A percentile compares a stretch with the other conserved stretches of the same genome.
phyloP scores from a whole-genome alignment of 2,888 invertebrate species.

The Creontiades dilutus region DNA sequence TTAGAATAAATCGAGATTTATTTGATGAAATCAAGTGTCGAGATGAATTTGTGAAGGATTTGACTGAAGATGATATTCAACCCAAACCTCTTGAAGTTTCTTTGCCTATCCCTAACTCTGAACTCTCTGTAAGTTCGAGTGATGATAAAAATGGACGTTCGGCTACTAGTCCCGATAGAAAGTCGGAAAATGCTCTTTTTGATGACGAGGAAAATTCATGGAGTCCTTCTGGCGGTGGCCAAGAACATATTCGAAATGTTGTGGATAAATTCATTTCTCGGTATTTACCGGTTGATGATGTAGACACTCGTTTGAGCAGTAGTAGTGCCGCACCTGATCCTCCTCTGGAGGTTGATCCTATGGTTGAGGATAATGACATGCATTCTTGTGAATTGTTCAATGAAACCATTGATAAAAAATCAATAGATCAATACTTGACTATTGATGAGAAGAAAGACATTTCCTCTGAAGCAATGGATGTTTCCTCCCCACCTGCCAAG shows the following conservation, averaged over 20 bases:
- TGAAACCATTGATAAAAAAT: neutral
- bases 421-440: neutral
- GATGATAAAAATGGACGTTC: neutral
- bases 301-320: neutral
- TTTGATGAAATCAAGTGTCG: slow-evolving; percentile 18
- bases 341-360: neutral
- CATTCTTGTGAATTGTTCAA: neutral
- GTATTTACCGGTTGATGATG: slow-evolving; percentile 39
- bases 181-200: neutral
- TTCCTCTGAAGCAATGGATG: neutral
- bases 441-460: neutral
- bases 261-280: slow-evolving; percentile 53
- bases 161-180: neutral
- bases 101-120: neutral
- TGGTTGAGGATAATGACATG: neutral
- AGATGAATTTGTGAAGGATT: slow-evolving; percentile 16
- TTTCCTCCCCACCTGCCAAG: slow-evolving; percentile 18
- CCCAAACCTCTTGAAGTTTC: neutral
- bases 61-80: neutral
- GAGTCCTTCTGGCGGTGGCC: slow-evolving; percentile 48
- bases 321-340: neutral
- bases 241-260: slow-evolving; percentile 47
- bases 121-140: neutral
- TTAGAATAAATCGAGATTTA: slow-evolving; percentile 56
- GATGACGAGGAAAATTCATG: slow-evolving; percentile 61